Base-by-base conservation (phyloP, 2,888 invertebrate genomes). In the Liopterus haemorrhoidalis region DNA sequence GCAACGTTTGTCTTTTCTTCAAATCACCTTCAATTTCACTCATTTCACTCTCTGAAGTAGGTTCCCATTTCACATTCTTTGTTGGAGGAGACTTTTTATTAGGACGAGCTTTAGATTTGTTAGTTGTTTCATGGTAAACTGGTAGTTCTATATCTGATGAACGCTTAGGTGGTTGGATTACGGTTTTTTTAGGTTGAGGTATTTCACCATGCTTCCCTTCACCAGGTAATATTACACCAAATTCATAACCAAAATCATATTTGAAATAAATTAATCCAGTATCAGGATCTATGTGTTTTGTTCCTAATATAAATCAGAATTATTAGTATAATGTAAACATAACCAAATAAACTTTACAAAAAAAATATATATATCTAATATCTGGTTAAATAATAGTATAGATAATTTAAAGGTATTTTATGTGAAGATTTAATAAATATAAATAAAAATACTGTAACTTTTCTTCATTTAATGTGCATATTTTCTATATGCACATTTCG, bases 161-260 rank as follows among this genome's bases (percentile, higher is more conserved):
- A 22, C 75, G 63, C 55, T 75, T 74, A 2, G 77, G 76, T 11
- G 72, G 72, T 56, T 70, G 69, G 19, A 72, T 68, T 36, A 67
- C 55, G 1, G 67, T 69, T 58, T 70, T 72, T 57, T 64, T 67
- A 15, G 70, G 68, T 12, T 64, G 60, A 5, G 68, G 67, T 27
- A 69, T 64, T 53, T 66, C 62, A 49, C 64, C 64, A 51, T 69
- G 70, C 61, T 73, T 75, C 54, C 78, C 73, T 62, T 80, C 79
- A 37, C 80, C 80, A 28, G 84, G 83, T 37, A 82, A 70, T 33
- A 83, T 74, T 52, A 84, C 76, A 49, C 84, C 84, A 61, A 84
- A 84, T 65, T 85, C 85, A 65, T 84, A 85, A 56, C 84, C 84
- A 61, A 85, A 85, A 70, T 85, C 85, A 64, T 85, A 85, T 70